These are phyloP conservation scores for Triplophysa siluroides DNA, from an alignment of 2,113 vertebrate genomes.

Conservation along the genomic window DNA sequence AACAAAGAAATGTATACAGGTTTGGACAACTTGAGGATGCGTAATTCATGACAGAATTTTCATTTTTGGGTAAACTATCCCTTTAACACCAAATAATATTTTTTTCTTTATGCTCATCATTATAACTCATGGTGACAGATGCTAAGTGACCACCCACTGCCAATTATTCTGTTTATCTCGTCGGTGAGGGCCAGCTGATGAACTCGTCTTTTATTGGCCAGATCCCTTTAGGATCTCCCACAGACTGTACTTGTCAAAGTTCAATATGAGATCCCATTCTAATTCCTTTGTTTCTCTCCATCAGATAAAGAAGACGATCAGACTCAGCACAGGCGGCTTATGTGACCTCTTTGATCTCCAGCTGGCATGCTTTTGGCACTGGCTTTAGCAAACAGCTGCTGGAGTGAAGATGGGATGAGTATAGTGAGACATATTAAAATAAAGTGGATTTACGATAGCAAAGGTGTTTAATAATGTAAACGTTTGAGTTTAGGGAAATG, in stretches of 20 bases:
- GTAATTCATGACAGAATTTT: too few relatives aligned
- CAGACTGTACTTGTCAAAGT: conserved; percentile 14
- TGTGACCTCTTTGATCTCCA: conserved; percentile 25
- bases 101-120: background rate
- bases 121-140: conserved; percentile 19
- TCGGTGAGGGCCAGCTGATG: conserved; percentile 16
- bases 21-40: too few relatives aligned
- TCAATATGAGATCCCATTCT: background rate
- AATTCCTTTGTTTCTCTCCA: background rate
- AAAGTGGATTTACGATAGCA: background rate
- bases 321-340: background rate
- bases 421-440: background rate
- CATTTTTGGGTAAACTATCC: too few relatives aligned
- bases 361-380: conserved; percentile 41
- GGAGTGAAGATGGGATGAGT: background rate
- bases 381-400: conserved; percentile 47
- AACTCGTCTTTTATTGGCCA: conserved; percentile 29
- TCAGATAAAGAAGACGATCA: conserved; percentile 12
- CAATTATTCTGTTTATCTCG: conserved; percentile 11
- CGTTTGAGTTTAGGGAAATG: background rate
- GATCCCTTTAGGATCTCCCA: background rate
- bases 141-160: background rate
- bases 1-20: too few relatives aligned
- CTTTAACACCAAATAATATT: too few relatives aligned
- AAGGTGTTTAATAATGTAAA: background rate